These are phyloP conservation scores for Tachysurus fulvidraco DNA, from an alignment of 2,113 vertebrate genomes.

Conservation along the genomic window DNA sequence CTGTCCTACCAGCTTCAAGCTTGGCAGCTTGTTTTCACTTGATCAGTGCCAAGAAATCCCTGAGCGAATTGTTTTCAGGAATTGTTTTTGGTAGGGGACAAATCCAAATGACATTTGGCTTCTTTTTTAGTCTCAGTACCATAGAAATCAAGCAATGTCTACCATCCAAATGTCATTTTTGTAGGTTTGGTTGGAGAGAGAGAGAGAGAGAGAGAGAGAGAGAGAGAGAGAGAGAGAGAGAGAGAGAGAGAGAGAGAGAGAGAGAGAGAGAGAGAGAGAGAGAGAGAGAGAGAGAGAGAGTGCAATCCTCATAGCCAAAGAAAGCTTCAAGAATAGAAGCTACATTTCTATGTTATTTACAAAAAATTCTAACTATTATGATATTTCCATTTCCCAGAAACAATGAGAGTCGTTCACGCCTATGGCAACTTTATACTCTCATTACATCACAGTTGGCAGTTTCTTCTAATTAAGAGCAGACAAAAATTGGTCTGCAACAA, in stretches of 20 bases:
- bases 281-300: not conserved
- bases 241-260: not conserved
- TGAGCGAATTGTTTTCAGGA: conserved; percentile 37
- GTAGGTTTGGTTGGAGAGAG: not conserved
- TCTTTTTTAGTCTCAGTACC: conserved; percentile 38
- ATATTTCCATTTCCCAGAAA: conserved; percentile 35
- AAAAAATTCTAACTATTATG: conserved; percentile 5
- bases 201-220: not conserved
- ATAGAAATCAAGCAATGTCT: conserved; percentile 43
- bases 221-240: not conserved
- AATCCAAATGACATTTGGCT: conserved; percentile 47
- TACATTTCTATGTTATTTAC: conserved; percentile 8
- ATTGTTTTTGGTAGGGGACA: conserved; percentile 28
- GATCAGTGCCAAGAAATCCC: conserved; percentile 22
- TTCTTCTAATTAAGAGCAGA: not conserved
- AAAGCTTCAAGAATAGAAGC: conserved; percentile 41
- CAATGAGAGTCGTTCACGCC: not conserved
- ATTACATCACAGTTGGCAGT: not conserved
- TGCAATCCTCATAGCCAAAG: conserved; percentile 47
- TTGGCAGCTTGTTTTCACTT: conserved; percentile 37
- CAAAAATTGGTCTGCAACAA: not conserved
- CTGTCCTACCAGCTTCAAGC: conserved; percentile 28
- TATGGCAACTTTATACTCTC: conserved; percentile 10
- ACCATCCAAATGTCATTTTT: conserved; percentile 52
- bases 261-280: not conserved